phyloP scores from a whole-genome alignment of 2,797 vertebrate genomes.

The Spinibarbus caldwelli region DNA sequence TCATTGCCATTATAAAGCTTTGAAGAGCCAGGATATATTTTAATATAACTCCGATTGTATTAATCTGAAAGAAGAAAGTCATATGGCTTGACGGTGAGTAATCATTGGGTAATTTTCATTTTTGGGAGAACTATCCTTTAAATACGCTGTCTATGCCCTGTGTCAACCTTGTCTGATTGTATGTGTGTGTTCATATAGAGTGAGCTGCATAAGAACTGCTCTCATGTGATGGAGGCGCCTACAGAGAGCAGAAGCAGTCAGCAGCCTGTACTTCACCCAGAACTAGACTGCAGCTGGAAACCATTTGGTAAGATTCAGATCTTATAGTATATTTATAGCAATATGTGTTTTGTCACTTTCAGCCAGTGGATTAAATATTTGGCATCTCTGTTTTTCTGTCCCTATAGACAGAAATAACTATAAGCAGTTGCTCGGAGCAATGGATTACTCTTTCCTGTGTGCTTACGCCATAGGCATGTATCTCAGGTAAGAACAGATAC shows the following conservation, averaged over 20 bases:
- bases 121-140: not conserved
- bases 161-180: not conserved
- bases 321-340: not conserved
- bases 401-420: constrained; percentile 88
- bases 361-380: not conserved
- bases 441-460: constrained; percentile 95
- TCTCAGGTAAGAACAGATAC: constrained; percentile 81
- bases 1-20: not conserved
- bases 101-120: not conserved
- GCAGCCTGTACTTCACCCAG: constrained; percentile 67
- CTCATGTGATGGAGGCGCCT: constrained; percentile 63
- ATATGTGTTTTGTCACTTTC: not conserved
- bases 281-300: constrained; percentile 88
- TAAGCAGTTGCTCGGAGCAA: constrained; percentile 88
- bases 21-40: not conserved
- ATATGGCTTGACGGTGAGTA: not conserved
- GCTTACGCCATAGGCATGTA: constrained; percentile 97
- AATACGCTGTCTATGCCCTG: not conserved
- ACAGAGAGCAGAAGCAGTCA: constrained; percentile 43
- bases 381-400: constrained; percentile 18
- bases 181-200: constrained; percentile 75
- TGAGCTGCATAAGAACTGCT: constrained; percentile 93
- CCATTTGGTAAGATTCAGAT: constrained; percentile 85
- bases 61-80: not conserved
- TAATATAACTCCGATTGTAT: not conserved